Conservation (phyloP, 2,888 invertebrate species). For the Notodonta ziczac region DNA sequence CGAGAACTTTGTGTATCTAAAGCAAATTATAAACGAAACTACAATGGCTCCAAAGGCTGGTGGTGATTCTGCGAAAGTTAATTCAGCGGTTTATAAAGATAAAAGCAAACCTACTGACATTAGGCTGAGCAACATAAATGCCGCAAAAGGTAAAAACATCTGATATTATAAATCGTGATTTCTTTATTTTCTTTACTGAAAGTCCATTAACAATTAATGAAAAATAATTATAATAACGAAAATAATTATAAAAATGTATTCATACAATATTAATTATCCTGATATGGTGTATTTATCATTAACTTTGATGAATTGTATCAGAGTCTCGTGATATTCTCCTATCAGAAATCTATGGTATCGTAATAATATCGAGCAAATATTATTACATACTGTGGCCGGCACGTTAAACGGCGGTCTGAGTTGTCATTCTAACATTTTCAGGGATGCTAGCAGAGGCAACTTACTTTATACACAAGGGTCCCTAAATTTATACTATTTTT, state of each 20-base stretch:
- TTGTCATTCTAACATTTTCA: no score
- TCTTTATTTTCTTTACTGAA: slow-evolving; percentile 10
- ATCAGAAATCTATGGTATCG: neutral
- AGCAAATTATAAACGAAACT: slow-evolving; percentile 11
- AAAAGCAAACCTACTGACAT: slow-evolving; percentile 98
- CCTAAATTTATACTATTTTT: no score
- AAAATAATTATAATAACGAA: neutral
- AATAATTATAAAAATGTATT: neutral
- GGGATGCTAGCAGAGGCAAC: no score
- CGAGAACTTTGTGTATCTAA: slow-evolving; percentile 23
- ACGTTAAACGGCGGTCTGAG: no score
- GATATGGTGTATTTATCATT: no score
- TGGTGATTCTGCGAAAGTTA: slow-evolving; percentile 76
- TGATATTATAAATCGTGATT: slow-evolving; percentile 34
- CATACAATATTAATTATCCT: no score
- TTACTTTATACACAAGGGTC: no score
- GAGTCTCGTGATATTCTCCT: neutral
- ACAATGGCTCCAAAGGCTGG: slow-evolving; percentile 79
- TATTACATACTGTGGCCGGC: no score
- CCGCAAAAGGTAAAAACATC: slow-evolving; percentile 94
- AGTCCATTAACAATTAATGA: neutral
- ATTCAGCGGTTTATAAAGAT: slow-evolving; percentile 90
- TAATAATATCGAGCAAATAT: neutral
- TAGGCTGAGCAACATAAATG: slow-evolving; percentile 97
- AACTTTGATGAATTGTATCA: neutral